A percentile compares a stretch with the other conserved stretches of the same genome.
phyloP scores from a whole-genome alignment of 1,140 invertebrate species.

The Cyrtorhinus lividipennis region DNA sequence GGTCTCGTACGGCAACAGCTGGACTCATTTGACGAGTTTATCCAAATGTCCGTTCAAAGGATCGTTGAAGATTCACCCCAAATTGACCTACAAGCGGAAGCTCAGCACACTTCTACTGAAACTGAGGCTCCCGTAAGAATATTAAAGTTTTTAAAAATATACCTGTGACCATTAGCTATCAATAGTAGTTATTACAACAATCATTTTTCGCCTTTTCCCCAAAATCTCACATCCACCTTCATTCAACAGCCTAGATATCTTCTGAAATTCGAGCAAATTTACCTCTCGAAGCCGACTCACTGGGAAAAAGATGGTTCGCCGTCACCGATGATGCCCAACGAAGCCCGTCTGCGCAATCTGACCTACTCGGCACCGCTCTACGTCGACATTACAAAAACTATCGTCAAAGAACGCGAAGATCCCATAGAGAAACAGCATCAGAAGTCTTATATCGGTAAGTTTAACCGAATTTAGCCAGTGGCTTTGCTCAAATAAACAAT shows the following conservation, averaged over 20 bases:
- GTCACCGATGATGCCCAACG: slow-evolving; percentile 98
- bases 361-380: slow-evolving; percentile 96
- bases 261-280: slow-evolving; percentile 97
- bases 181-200: too few relatives aligned
- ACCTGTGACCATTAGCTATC: neutral
- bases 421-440: slow-evolving; percentile 86
- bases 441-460: slow-evolving; percentile 86
- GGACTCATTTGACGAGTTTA: slow-evolving; percentile 99
- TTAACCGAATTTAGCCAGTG: neutral
- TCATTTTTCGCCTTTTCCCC: too few relatives aligned
- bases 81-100: slow-evolving; percentile 94
- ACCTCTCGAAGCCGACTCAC: slow-evolving; percentile 95
- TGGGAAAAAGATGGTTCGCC: slow-evolving; percentile 99
- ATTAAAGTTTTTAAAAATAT: too few relatives aligned
- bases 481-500: too few relatives aligned
- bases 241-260: slow-evolving; percentile 60
- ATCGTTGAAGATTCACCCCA: slow-evolving; percentile 97
- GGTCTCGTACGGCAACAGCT: slow-evolving; percentile 95
- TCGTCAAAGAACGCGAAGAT: slow-evolving; percentile 79
- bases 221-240: too few relatives aligned
- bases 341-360: slow-evolving; percentile 73
- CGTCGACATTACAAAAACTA: slow-evolving; percentile 95
- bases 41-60: slow-evolving; percentile 97
- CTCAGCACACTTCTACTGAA: slow-evolving; percentile 84
- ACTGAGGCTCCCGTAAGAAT: slow-evolving; percentile 68